Conservation (phyloP, 2,113 vertebrate species). For the Centropus unirufus region DNA sequence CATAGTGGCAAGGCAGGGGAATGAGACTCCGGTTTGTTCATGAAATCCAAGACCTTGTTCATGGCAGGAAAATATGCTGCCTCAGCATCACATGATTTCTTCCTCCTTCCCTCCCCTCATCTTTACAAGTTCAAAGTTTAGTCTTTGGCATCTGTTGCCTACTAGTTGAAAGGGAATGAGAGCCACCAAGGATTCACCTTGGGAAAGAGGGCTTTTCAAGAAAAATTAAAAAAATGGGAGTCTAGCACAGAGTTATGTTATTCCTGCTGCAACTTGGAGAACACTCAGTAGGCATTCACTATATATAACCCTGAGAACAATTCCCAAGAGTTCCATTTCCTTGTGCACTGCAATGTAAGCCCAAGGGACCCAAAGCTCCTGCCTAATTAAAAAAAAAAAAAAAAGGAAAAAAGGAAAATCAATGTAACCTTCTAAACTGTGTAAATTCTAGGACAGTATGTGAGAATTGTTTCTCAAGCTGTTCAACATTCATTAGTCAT, state of each 20-base stretch:
- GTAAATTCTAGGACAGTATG: background rate
- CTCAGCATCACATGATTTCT: conserved; percentile 31
- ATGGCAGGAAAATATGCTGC: background rate
- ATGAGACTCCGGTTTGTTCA: background rate
- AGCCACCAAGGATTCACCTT: background rate
- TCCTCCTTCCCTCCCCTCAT: background rate
- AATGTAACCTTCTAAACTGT: background rate
- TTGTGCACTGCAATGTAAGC: background rate
- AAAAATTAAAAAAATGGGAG: rapidly evolving
- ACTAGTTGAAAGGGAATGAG: background rate
- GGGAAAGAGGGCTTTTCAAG: background rate
- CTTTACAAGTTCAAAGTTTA: conserved; percentile 35
- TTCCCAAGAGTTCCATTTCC: background rate
- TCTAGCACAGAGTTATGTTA: background rate
- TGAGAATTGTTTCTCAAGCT: background rate
- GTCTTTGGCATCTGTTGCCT: background rate
- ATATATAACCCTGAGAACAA: background rate
- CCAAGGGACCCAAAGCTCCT: background rate
- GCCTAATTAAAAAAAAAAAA: background rate
- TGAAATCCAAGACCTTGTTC: background rate
- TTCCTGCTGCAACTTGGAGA: background rate
- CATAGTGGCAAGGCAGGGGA: rapidly evolving
- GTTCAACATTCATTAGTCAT: background rate
- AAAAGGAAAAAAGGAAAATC: background rate
- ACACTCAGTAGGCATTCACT: background rate